A percentile compares a stretch with the other conserved stretches of the same genome.
Evolutionary conservation across 2,113 vertebrate genomes (phyloP).

Genomic region (Oncorhynchus mykiss): DNA sequence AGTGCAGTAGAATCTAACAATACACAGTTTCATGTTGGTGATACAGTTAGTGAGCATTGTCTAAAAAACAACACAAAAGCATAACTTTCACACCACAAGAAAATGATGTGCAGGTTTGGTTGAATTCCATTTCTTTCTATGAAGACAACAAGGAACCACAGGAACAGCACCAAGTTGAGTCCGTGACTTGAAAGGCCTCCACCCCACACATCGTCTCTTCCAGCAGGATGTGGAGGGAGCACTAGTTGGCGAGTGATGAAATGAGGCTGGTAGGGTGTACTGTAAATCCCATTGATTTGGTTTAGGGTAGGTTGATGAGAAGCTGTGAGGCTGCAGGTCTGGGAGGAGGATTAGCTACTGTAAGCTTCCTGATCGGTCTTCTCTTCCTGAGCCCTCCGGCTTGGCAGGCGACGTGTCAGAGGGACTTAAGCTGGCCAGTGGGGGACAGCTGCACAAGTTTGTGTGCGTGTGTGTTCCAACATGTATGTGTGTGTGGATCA

Average conservation of each 20-base stretch:
- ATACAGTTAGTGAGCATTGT: background rate
- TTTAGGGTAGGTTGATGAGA: constrained; percentile 9
- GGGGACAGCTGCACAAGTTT: background rate
- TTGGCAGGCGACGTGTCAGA: constrained; percentile 15
- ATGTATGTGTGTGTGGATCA: background rate
- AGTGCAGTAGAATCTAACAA: too few species aligned
- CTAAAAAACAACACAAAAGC: background rate
- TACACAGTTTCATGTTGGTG: too few species aligned
- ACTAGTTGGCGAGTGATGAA: background rate
- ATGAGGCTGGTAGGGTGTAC: constrained; percentile 11
- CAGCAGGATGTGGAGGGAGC: background rate
- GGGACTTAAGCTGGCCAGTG: constrained; percentile 22
- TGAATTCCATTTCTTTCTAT: background rate
- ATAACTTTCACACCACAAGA: background rate
- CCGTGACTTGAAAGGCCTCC: background rate
- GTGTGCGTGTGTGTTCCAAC: background rate
- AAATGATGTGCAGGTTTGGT: background rate
- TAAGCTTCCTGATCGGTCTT: constrained; percentile 24
- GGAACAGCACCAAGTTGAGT: background rate
- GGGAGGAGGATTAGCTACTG: constrained; percentile 23
- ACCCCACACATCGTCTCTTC: background rate
- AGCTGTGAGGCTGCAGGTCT: background rate
- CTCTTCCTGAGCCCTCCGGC: constrained; percentile 13
- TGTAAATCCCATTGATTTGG: constrained; percentile 16
- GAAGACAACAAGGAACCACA: background rate